phyloP scores from a whole-genome alignment of 2,888 invertebrate species.

The Polyploca ridens region DNA sequence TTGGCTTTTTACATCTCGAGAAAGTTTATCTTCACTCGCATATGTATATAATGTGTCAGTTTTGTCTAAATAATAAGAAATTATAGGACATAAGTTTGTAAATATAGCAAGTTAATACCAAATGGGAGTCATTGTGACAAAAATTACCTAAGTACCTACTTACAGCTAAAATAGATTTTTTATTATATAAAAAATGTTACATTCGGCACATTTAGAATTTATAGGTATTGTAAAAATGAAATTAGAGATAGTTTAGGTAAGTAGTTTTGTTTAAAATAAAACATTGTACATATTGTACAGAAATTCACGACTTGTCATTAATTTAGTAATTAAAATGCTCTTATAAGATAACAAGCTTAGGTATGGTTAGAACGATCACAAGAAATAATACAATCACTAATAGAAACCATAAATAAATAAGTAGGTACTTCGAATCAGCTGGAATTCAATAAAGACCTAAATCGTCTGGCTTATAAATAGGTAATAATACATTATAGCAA shows the following conservation, averaged over 20 bases:
- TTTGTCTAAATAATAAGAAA: not conserved
- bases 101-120: no score
- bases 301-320: not conserved
- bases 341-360: not conserved
- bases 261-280: slow-evolving; percentile 9
- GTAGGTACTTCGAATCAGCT: not conserved
- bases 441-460: not conserved
- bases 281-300: slow-evolving; percentile 15
- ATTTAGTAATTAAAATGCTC: not conserved
- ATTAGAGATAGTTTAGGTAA: not conserved
- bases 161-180: not conserved
- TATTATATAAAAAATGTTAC: not conserved
- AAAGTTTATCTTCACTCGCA: no score
- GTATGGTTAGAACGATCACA: not conserved
- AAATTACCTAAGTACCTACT: no score
- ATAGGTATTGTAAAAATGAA: not conserved
- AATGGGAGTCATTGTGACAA: not conserved
- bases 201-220: not conserved
- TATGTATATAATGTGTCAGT: not conserved
- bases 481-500: not conserved
- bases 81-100: no score
- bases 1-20: no score
- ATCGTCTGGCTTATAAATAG: not conserved
- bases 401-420: not conserved
- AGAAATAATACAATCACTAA: not conserved